Evolutionary conservation across 2,797 vertebrate genomes (phyloP).

Genomic region (Rhodeus uyekii): DNA sequence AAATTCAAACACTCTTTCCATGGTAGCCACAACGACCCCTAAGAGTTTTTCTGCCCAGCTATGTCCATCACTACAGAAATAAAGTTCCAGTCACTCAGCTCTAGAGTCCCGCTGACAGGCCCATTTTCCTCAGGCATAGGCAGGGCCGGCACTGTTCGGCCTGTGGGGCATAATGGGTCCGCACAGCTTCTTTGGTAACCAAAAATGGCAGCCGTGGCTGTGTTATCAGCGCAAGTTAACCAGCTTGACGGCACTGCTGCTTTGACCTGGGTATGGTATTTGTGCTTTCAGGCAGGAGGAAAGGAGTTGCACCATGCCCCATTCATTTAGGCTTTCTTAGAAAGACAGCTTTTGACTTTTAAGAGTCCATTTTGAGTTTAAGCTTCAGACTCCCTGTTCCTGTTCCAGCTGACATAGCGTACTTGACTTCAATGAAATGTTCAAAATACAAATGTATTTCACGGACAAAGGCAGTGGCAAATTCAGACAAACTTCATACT

Average conservation of each 20-base stretch:
- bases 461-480: neutral
- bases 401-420: slow-evolving; percentile 18
- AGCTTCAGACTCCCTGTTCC: neutral
- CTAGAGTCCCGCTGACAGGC: slow-evolving; percentile 51
- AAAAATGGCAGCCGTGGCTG: slow-evolving; percentile 56
- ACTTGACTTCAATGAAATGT: slow-evolving; percentile 8
- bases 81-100: slow-evolving; percentile 53
- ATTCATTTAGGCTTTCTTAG: slow-evolving; percentile 9
- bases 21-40: slow-evolving; percentile 14
- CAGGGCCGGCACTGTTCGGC: slow-evolving; percentile 47
- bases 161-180: slow-evolving; percentile 58
- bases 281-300: slow-evolving; percentile 30
- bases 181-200: slow-evolving; percentile 51
- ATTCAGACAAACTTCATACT: neutral
- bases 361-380: slow-evolving; percentile 29
- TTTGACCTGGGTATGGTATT: slow-evolving; percentile 30
- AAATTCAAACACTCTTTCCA: slow-evolving; percentile 33
- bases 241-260: slow-evolving; percentile 68
- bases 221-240: slow-evolving; percentile 63
- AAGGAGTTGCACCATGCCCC: slow-evolving; percentile 2
- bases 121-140: slow-evolving; percentile 55
- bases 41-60: slow-evolving; percentile 32
- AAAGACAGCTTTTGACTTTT: slow-evolving; percentile 37
- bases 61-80: slow-evolving; percentile 43
- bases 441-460: slow-evolving; percentile 9